Conservation (phyloP, 1,140 invertebrate species). For the Armadillidium nasatum region DNA sequence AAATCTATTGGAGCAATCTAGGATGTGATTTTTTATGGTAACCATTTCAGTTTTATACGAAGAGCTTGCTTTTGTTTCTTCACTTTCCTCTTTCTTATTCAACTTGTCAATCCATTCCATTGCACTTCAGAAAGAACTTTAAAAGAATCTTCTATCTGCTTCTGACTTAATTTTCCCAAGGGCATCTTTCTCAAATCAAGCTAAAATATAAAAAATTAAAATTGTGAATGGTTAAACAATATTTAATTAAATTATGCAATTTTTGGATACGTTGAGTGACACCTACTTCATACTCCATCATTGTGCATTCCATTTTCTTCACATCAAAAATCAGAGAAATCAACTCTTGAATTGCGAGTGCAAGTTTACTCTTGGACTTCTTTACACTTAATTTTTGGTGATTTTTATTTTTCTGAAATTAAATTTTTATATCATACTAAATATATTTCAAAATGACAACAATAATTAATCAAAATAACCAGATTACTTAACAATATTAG, state of each 20-base stretch:
- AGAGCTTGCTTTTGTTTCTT: not conserved
- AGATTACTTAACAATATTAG: not conserved
- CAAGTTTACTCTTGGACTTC: slow-evolving; percentile 62
- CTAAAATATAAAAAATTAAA: slow-evolving; percentile 47
- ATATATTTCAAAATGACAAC: not conserved
- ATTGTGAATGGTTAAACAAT: not conserved
- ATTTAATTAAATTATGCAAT: no score
- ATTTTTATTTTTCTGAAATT: slow-evolving; percentile 21
- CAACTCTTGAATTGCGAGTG: slow-evolving; percentile 71
- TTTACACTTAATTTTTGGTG: not conserved
- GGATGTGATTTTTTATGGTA: slow-evolving; percentile 23
- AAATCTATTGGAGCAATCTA: slow-evolving; percentile 56
- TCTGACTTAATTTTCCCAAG: slow-evolving; percentile 87
- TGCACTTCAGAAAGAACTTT: slow-evolving; percentile 71
- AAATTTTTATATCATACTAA: not conserved
- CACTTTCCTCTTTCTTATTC: slow-evolving; percentile 47
- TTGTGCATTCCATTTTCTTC: slow-evolving; percentile 81
- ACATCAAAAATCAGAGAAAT: slow-evolving; percentile 87
- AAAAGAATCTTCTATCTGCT: slow-evolving; percentile 84
- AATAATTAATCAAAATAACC: not conserved
- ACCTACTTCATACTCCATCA: slow-evolving; percentile 79
- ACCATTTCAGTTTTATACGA: not conserved
- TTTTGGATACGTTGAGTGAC: no score
- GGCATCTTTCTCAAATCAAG: slow-evolving; percentile 97
- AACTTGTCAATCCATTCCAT: slow-evolving; percentile 58